Conservation (phyloP, 2,113 vertebrate genomes). For the Tyrannus savana region DNA sequence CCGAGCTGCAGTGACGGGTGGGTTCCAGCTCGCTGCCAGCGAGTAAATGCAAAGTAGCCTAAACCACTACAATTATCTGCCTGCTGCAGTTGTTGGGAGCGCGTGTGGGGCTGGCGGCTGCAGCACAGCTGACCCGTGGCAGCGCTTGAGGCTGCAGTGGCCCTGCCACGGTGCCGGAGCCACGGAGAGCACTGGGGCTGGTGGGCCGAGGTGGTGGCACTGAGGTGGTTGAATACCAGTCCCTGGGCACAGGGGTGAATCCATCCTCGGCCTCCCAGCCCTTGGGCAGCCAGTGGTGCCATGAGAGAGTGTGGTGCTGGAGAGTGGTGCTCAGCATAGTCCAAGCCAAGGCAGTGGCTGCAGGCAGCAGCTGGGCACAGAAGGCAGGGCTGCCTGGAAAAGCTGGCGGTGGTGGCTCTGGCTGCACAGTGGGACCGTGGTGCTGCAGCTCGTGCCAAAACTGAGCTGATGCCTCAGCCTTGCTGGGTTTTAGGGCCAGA, state of each 20-base stretch:
- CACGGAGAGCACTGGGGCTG: rapidly evolving
- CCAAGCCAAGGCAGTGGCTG: background rate
- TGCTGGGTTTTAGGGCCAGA: background rate
- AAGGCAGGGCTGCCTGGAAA: background rate
- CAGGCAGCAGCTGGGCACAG: background rate
- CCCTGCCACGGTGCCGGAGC: background rate
- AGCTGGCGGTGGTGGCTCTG: background rate
- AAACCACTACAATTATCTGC: conserved; percentile 56
- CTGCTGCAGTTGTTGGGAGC: background rate
- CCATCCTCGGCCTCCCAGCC: background rate
- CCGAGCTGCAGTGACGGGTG: conserved; percentile 25
- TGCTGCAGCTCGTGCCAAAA: background rate
- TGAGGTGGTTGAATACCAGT: background rate
- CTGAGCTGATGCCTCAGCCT: background rate
- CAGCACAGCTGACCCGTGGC: background rate
- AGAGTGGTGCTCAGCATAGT: background rate
- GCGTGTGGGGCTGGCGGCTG: rapidly evolving
- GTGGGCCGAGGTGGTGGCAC: background rate
- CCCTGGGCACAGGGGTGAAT: background rate
- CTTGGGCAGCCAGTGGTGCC: rapidly evolving
- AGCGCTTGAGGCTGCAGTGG: background rate
- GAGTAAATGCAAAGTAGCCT: conserved; percentile 42
- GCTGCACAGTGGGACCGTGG: rapidly evolving
- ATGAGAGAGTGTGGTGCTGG: background rate
- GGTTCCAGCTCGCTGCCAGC: conserved; percentile 22